Percentiles rank a stretch among this genome's conserved stretches.
Conservation (phyloP, 2,888 invertebrate genomes). For the Autographa pulchrina region DNA sequence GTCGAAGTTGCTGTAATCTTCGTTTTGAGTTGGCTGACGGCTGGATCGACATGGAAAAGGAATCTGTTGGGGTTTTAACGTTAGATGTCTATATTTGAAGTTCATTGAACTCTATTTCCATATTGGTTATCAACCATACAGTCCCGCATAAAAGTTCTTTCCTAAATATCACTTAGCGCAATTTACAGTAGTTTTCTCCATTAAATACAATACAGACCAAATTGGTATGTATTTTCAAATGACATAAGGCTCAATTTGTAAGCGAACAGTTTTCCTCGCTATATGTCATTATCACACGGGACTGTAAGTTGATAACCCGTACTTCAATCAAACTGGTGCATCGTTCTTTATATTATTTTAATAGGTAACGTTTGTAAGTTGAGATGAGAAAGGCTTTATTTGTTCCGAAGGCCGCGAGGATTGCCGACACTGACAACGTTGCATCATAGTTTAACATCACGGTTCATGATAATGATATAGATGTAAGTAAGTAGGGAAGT, state of each 20-base stretch:
- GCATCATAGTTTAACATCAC: background rate
- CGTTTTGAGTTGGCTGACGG: conserved; percentile 51
- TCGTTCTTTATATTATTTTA: conserved; percentile 7
- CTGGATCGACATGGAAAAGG: conserved; percentile 43
- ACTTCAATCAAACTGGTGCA: conserved; percentile 56
- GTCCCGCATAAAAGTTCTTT: background rate
- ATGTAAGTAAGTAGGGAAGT: background rate
- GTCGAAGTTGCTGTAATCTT: conserved; percentile 57
- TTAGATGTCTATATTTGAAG: background rate
- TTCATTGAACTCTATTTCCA: conserved; percentile 15
- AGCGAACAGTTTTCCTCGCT: too few relatives aligned
- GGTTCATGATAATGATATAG: background rate
- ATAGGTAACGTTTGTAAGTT: background rate
- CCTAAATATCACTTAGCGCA: background rate
- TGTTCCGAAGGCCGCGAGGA: conserved; percentile 11
- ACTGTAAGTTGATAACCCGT: background rate
- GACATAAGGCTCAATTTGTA: too few relatives aligned
- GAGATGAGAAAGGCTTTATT: conserved; percentile 35
- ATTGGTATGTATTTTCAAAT: background rate
- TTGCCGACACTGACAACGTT: background rate
- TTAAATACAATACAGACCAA: conserved; percentile 5
- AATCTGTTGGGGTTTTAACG: conserved; percentile 34
- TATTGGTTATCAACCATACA: background rate
- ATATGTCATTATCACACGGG: background rate
- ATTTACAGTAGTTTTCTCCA: background rate